Evolutionary conservation across 2,797 vertebrate genomes (phyloP).

Genomic region (Pygocentrus nattereri): DNA sequence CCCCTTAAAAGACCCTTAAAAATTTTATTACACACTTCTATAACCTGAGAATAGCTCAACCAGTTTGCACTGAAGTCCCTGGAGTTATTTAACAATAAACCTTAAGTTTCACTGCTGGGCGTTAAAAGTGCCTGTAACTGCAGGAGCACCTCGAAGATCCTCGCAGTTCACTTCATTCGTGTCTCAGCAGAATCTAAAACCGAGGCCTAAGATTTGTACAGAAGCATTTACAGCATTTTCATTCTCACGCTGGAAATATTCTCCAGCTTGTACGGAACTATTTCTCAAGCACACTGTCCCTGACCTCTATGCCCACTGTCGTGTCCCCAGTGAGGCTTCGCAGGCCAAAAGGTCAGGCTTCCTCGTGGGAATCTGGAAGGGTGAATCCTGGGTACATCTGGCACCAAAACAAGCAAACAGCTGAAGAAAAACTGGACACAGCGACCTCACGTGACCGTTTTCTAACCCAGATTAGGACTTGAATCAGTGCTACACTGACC

Average conservation of each 20-base stretch:
- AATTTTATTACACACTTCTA: too few relatives aligned
- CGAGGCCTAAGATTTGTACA: too few relatives aligned
- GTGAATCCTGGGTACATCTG: conserved; percentile 13
- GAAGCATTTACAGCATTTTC: not conserved
- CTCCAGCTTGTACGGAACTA: not conserved
- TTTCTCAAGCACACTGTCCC: conserved; percentile 34
- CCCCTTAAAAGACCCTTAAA: too few relatives aligned
- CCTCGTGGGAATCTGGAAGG: conserved; percentile 37
- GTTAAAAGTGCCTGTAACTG: too few relatives aligned
- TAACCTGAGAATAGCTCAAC: too few relatives aligned
- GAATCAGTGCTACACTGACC: not conserved
- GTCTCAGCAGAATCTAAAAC: not conserved
- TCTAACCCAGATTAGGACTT: not conserved
- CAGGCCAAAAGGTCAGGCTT: conserved; percentile 27
- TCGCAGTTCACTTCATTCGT: not conserved
- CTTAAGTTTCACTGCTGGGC: too few relatives aligned
- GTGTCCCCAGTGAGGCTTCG: conserved; percentile 31
- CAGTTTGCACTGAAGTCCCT: too few relatives aligned
- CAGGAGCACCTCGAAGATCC: too few relatives aligned
- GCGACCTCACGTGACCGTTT: not conserved
- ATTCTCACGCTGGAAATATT: not conserved
- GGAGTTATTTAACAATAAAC: too few relatives aligned
- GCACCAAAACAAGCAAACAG: not conserved
- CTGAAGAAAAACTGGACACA: conserved; percentile 29
- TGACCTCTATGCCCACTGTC: conserved; percentile 26